phyloP scores from a whole-genome alignment of 1,140 invertebrate genomes.

The Leptoteleia sp. region DNA sequence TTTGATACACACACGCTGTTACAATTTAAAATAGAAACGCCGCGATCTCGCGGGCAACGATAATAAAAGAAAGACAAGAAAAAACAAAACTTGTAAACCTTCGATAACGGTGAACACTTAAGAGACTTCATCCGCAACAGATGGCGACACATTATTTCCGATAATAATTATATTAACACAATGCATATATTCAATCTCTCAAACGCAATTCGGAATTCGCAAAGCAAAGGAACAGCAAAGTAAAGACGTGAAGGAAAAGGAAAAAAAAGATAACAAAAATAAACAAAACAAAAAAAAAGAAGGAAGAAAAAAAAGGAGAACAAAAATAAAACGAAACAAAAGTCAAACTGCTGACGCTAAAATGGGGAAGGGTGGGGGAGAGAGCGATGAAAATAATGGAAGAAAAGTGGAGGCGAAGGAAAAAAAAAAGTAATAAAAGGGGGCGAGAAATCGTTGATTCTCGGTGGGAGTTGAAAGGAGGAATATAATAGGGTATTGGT shows the following conservation, averaged over 20 bases:
- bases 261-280: neutral
- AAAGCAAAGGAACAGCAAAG: slow-evolving; percentile 13
- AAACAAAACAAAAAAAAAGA: slow-evolving; percentile 15
- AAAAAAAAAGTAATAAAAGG: no score
- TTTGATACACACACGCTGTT: slow-evolving; percentile 65
- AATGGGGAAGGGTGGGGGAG: no score
- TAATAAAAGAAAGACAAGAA: slow-evolving; percentile 14
- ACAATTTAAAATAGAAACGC: slow-evolving; percentile 52
- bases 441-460: slow-evolving; percentile 27
- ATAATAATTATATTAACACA: no score
- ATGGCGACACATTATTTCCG: no score
- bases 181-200: slow-evolving; percentile 64
- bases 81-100: no score
- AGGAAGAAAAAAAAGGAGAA: neutral
- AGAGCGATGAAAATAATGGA: no score
- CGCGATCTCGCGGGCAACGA: no score
- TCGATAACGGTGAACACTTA: no score
- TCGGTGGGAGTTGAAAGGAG: no score
- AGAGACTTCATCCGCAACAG: slow-evolving; percentile 53
- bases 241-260: slow-evolving; percentile 1
- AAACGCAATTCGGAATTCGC: slow-evolving; percentile 52
- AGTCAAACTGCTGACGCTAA: no score
- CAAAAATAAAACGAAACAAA: neutral
- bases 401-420: no score
- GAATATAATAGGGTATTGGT: no score